Evolutionary conservation across 2,888 invertebrate species (phyloP).

Genomic region (Monopis laevigella): DNA sequence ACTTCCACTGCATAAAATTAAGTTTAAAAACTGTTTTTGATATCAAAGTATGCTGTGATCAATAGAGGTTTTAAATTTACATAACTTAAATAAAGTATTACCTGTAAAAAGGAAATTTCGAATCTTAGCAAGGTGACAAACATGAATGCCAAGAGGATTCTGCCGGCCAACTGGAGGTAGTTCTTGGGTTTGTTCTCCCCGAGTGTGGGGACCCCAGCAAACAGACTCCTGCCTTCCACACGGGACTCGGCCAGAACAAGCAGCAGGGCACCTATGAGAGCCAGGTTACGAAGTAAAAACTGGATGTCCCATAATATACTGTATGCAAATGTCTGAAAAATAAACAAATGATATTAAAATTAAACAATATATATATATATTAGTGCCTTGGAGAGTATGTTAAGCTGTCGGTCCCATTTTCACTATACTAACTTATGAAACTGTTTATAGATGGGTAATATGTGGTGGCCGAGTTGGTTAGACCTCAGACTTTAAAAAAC

Average conservation of each 20-base stretch:
- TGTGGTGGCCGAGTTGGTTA: no score
- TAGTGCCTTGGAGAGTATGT: no score
- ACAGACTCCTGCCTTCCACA: constrained; percentile 92
- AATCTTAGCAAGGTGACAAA: constrained; percentile 96
- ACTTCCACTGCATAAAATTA: no score
- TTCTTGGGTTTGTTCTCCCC: constrained; percentile 98
- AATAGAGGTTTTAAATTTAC: no score
- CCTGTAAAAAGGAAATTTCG: constrained; percentile 89
- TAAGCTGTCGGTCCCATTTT: no score
- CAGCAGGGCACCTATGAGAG: constrained; percentile 95
- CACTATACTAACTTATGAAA: no score
- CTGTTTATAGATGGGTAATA: no score
- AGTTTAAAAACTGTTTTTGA: no score
- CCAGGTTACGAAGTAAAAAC: constrained; percentile 95
- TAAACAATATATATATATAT: no score
- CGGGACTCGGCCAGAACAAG: constrained; percentile 96
- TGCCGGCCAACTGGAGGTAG: constrained; percentile 94
- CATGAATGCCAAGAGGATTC: constrained; percentile 97
- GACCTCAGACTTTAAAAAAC: no score
- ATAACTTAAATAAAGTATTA: constrained; percentile 32
- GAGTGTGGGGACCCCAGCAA: constrained; percentile 92
- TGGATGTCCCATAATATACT: constrained; percentile 99
- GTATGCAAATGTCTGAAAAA: constrained; percentile 85
- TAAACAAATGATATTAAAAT: neutral
- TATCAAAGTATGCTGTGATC: no score